These are phyloP conservation scores for Mythimna albipuncta DNA, from an alignment of 2,888 invertebrate species.

Conservation along the genomic window DNA sequence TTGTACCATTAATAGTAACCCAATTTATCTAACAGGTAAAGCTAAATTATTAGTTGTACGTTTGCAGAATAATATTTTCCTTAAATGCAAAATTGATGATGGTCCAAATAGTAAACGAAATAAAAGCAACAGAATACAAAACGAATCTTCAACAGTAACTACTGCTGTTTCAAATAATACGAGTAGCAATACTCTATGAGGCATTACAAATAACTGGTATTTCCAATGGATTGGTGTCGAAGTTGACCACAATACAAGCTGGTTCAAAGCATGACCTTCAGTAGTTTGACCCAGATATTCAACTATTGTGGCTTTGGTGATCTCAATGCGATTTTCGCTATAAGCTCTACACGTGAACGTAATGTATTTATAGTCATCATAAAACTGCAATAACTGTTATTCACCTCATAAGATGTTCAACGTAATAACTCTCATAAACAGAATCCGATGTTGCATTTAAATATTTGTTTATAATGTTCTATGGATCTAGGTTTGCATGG, in stretches of 20 bases:
- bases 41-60: neutral
- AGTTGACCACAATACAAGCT: slow-evolving; percentile 31
- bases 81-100: neutral
- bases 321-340: slow-evolving; percentile 12
- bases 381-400: slow-evolving; percentile 36
- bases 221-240: slow-evolving; percentile 9
- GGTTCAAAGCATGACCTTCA: slow-evolving; percentile 33
- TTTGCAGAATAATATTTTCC: slow-evolving; percentile 11
- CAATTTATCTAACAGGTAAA: slow-evolving; percentile 33
- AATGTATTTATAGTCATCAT: slow-evolving; percentile 23
- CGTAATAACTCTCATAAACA: slow-evolving; percentile 33
- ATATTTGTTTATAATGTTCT: slow-evolving; percentile 10
- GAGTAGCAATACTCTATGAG: slow-evolving; percentile 8
- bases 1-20: neutral
- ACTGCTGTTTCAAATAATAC: neutral
- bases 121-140: slow-evolving; percentile 2
- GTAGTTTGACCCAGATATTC: slow-evolving; percentile 22
- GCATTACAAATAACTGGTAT: slow-evolving; percentile 27
- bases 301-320: slow-evolving; percentile 29
- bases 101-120: neutral
- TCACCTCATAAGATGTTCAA: slow-evolving; percentile 21
- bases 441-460: slow-evolving; percentile 13
- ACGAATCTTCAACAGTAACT: neutral
- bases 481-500: neutral
- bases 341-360: neutral